Evolutionary conservation across 2,888 invertebrate species (phyloP).

Genomic region (Anticlea derivata): DNA sequence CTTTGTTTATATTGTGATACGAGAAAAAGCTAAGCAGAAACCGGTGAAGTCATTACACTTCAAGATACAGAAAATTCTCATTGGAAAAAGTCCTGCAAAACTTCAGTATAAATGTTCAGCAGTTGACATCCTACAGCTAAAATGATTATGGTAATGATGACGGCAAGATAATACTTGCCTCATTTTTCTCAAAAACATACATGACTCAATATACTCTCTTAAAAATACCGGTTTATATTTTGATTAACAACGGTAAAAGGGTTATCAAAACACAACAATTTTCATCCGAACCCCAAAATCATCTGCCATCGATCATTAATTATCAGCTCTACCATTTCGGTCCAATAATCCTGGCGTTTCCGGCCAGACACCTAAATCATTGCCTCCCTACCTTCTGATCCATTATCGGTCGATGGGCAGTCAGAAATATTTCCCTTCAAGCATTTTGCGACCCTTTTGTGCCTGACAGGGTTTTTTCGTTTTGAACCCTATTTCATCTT

Average conservation of each 20-base stretch:
- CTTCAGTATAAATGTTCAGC: no score
- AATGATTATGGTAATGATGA: no score
- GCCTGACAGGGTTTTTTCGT: slow-evolving; percentile 28
- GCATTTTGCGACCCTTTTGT: slow-evolving; percentile 43
- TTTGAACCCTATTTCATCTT: slow-evolving; percentile 46
- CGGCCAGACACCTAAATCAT: slow-evolving; percentile 38
- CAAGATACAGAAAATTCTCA: no score
- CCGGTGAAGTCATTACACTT: no score
- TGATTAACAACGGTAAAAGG: neutral
- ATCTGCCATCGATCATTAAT: slow-evolving; percentile 32
- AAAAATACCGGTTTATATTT: no score
- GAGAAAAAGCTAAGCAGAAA: no score
- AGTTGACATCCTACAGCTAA: no score
- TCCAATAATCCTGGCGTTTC: slow-evolving; percentile 30
- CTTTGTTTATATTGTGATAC: no score
- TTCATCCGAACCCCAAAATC: slow-evolving; percentile 5
- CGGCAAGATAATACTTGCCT: no score
- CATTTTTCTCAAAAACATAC: no score
- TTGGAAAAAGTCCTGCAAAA: no score
- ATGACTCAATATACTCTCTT: no score
- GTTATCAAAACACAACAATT: neutral
- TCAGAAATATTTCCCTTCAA: slow-evolving; percentile 57
- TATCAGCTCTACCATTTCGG: slow-evolving; percentile 32
- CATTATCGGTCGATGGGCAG: slow-evolving; percentile 56
- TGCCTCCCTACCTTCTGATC: slow-evolving; percentile 46